These are phyloP conservation scores for Yponomeuta evonymella DNA, from an alignment of 2,888 invertebrate genomes.

Conservation along the genomic window DNA sequence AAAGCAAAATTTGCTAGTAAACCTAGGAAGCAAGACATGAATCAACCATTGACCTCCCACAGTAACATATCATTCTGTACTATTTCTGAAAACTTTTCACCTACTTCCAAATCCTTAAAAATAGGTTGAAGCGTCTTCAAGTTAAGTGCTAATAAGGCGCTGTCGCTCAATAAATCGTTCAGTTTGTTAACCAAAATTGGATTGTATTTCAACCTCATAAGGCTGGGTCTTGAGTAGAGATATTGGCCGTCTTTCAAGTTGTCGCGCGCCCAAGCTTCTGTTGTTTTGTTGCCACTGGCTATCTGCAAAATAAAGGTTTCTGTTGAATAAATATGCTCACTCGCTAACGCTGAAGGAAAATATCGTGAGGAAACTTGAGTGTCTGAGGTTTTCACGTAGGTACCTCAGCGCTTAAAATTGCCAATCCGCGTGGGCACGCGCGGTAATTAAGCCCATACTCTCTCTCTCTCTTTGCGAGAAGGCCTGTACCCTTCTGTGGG, in stretches of 20 bases:
- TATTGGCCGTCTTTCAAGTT: conserved; percentile 84
- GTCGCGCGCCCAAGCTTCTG: conserved; percentile 83
- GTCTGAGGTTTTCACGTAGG: too few relatives aligned
- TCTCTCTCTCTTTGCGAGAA: too few relatives aligned
- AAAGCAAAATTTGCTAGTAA: neutral
- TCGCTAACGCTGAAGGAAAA: too few relatives aligned
- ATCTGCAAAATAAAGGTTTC: conserved; percentile 49
- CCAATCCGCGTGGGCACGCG: too few relatives aligned
- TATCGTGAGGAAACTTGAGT: too few relatives aligned
- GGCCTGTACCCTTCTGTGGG: too few relatives aligned
- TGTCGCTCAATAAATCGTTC: conserved; percentile 83
- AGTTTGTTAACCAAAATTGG: conserved; percentile 80
- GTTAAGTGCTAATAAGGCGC: conserved; percentile 85
- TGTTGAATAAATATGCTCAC: too few relatives aligned
- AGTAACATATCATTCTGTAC: conserved; percentile 90
- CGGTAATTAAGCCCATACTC: too few relatives aligned
- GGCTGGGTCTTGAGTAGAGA: conserved; percentile 85
- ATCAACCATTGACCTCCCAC: conserved; percentile 78
- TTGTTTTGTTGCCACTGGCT: conserved; percentile 85
- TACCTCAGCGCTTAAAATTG: too few relatives aligned
- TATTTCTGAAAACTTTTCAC: conserved; percentile 87
- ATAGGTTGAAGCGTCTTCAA: conserved; percentile 84
- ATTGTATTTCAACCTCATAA: conserved; percentile 87
- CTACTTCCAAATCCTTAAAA: conserved; percentile 81
- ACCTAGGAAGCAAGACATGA: neutral